phyloP scores from a whole-genome alignment of 2,113 vertebrate genomes.

The Barnardius zonarius region DNA sequence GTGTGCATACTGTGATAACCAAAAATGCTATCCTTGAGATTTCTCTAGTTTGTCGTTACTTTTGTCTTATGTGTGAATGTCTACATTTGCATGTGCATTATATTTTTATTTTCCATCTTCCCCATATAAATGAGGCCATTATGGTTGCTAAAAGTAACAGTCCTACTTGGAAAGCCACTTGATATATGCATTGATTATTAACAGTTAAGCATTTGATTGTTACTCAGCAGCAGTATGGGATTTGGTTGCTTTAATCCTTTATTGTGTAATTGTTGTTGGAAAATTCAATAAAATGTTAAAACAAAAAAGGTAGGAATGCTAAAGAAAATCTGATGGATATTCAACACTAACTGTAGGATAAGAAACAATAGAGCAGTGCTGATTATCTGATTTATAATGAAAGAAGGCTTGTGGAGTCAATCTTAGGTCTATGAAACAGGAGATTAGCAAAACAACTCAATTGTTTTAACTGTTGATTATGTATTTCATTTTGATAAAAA shows the following conservation, averaged over 20 bases:
- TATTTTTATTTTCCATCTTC: not conserved
- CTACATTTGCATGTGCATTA: not conserved
- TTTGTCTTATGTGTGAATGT: not conserved
- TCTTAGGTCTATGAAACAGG: not conserved
- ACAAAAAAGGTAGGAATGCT: not conserved
- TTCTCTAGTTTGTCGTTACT: not conserved
- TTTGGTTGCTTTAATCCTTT: constrained; percentile 20
- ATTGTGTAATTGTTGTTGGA: constrained; percentile 23
- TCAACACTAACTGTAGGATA: not conserved
- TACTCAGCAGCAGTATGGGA: not conserved
- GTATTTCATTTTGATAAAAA: constrained; percentile 38
- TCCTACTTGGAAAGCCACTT: not conserved
- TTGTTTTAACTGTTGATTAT: constrained; percentile 56
- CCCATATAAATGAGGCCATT: not conserved
- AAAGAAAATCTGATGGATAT: not conserved
- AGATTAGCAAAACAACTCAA: constrained; percentile 34
- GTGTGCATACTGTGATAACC: not conserved
- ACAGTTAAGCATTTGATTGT: constrained; percentile 33
- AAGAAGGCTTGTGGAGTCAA: constrained; percentile 37
- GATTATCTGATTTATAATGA: constrained; percentile 46
- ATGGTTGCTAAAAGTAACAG: not conserved
- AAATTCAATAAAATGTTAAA: constrained; percentile 31
- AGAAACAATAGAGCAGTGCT: constrained; percentile 19
- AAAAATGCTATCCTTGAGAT: not conserved
- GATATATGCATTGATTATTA: constrained; percentile 1